These are phyloP conservation scores for Drosophila miranda DNA, from an alignment of 1,140 invertebrate species.

Conservation along the genomic window DNA sequence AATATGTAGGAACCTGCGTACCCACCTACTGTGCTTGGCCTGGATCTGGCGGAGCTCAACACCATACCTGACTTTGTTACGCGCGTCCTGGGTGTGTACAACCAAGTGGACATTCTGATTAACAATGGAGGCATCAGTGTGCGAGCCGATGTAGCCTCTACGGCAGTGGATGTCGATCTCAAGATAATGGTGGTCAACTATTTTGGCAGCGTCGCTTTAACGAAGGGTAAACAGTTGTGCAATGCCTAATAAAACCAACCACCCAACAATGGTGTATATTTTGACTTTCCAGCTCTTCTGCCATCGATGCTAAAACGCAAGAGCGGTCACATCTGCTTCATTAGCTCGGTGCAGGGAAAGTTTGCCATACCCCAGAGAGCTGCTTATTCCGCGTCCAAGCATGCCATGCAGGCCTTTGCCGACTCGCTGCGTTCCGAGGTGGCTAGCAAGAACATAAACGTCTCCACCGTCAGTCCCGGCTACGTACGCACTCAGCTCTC, in stretches of 20 bases:
- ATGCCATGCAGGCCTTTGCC: slow-evolving; percentile 94
- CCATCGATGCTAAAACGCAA: slow-evolving; percentile 91
- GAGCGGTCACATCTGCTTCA: slow-evolving; percentile 92
- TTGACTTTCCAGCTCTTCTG: slow-evolving; percentile 86
- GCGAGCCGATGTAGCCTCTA: slow-evolving; percentile 89
- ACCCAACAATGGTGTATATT: background rate
- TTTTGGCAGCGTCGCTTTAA: slow-evolving; percentile 94
- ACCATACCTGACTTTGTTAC: slow-evolving; percentile 85
- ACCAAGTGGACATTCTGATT: slow-evolving; percentile 93
- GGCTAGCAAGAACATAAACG: slow-evolving; percentile 87
- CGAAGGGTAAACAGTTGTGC: slow-evolving; percentile 88
- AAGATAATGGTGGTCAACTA: slow-evolving; percentile 97
- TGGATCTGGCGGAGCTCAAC: slow-evolving; percentile 91
- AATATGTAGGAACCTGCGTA: slow-evolving; percentile 80
- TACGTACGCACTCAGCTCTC: slow-evolving; percentile 95
- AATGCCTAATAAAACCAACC: background rate
- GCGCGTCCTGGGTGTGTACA: slow-evolving; percentile 87
- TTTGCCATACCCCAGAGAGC: slow-evolving; percentile 94
- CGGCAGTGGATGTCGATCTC: slow-evolving; percentile 92
- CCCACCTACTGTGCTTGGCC: slow-evolving; percentile 88
- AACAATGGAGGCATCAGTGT: slow-evolving; percentile 96
- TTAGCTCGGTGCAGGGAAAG: slow-evolving; percentile 97
- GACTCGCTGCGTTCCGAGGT: slow-evolving; percentile 93
- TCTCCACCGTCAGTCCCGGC: slow-evolving; percentile 93
- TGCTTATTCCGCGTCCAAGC: slow-evolving; percentile 96